A percentile compares a stretch with the other conserved stretches of the same genome.
phyloP scores from a whole-genome alignment of 2,113 vertebrate genomes.

The Rhynchopsitta pachyrhyncha region DNA sequence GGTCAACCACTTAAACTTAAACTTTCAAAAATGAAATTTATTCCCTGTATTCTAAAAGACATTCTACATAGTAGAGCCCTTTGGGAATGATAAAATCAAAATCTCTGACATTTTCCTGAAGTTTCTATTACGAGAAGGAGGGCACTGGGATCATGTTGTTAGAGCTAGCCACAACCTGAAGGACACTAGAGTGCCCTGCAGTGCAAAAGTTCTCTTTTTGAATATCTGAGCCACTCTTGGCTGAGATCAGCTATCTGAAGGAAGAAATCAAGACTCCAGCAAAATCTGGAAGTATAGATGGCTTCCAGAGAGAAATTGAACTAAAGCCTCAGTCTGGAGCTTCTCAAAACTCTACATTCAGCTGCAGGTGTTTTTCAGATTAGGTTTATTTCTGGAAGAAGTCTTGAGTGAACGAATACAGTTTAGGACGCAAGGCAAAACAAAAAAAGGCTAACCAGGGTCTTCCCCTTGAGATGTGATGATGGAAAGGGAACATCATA shows the following conservation, averaged over 20 bases:
- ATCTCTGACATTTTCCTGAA: slow-evolving; percentile 23
- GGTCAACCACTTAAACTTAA: slow-evolving; percentile 14
- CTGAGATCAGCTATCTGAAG: not conserved
- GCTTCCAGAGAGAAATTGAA: not conserved
- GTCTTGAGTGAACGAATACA: not conserved
- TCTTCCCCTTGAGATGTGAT: not conserved
- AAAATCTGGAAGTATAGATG: not conserved
- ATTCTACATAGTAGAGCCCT: not conserved
- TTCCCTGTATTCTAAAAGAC: not conserved
- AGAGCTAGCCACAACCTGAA: not conserved
- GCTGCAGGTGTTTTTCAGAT: not conserved
- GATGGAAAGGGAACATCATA: not conserved
- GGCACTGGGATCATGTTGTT: not conserved
- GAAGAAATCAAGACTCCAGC: not conserved
- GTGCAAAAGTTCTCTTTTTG: not conserved
- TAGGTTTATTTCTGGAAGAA: not conserved
- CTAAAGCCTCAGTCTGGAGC: not conserved
- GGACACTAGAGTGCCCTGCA: not conserved
- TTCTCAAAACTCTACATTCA: not conserved
- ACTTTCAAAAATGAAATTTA: slow-evolving; percentile 34
- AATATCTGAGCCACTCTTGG: not conserved
- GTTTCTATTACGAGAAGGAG: not conserved
- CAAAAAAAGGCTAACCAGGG: not conserved
- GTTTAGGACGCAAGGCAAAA: not conserved
- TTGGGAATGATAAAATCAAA: slow-evolving; percentile 10